Conservation (phyloP, 2,888 invertebrate species). For the Lasiommata megera region DNA sequence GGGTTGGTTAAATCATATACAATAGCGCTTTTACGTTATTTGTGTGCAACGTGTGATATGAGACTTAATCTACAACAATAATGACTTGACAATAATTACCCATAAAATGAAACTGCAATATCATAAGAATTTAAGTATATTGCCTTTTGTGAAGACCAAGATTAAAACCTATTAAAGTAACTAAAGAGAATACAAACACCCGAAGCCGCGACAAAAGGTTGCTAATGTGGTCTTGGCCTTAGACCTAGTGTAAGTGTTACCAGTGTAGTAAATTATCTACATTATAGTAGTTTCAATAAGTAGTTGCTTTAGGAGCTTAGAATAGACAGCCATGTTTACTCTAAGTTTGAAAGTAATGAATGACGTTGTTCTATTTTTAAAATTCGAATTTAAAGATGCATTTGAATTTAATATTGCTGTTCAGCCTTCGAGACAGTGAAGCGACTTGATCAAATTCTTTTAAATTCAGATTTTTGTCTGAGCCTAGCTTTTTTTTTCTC, state of each 20-base stretch:
- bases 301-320: background rate
- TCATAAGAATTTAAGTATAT: background rate
- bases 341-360: background rate
- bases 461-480: too few species aligned
- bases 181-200: background rate
- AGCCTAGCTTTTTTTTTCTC: too few species aligned
- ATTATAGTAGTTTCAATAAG: conserved; percentile 16
- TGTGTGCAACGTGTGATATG: too few species aligned
- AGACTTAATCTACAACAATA: too few species aligned
- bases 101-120: too few species aligned
- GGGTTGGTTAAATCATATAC: too few species aligned
- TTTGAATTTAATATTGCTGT: conserved; percentile 12
- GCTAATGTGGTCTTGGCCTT: conserved; percentile 3
- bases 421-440: background rate
- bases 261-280: conserved; percentile 12
- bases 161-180: too few species aligned
- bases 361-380: conserved; percentile 12
- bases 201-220: conserved; percentile 2
- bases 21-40: too few species aligned
- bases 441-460: too few species aligned
- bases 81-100: background rate
- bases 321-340: conserved; percentile 2
- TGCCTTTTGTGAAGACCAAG: background rate
- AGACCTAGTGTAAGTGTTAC: conserved; percentile 12
- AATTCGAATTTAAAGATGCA: conserved; percentile 28